Base-by-base conservation (phyloP, 2,888 invertebrate species). In the Ichneumoninae sp. region DNA sequence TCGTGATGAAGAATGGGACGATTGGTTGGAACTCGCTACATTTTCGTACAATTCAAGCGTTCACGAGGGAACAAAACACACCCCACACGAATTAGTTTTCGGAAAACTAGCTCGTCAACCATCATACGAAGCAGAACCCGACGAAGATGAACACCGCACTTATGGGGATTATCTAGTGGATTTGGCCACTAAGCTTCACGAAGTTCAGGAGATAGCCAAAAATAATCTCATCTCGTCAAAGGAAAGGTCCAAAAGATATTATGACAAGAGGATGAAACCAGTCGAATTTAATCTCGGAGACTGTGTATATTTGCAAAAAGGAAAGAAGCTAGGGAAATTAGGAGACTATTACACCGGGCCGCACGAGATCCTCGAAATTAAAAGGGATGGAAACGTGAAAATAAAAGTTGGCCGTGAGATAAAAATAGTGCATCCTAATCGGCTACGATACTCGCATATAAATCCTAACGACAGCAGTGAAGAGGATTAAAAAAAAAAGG, bases 341-440 rank as follows among this genome's bases (percentile, higher is more conserved):
- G 80, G 63, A 8, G 80, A 83, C 8, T 75, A 85, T 7, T 85
- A 77, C 10, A 77, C 60, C 5, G 81, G 78, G 1, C 83, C 85
- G 10, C 70, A 81, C 44, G 81, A 78, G 33, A 70, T 85, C 0
- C 26, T 70, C 1, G 83, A 81, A 50, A 47, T 81, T 0, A 50
- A 74, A 3, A 60, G 22, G 4, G 78, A 83, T 10, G 57, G 57
- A 13, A 57, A 26, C 10, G 26, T 57, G 0, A 57, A 57, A 57
- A 80, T 85, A 10, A 52, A 83, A 33, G 13, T 69, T 26, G 76
- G 70, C 1, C 69, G 74, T 0, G 57, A 40, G 10, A n/a, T 47
- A 30, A 70, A 40, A 65, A 26, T 71, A 1, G 78, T 83, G 13
- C 79, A 83, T 7, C 33, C 65, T 16, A 63, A 77, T 22, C 69